These are phyloP conservation scores for Eupithecia tripunctaria DNA, from an alignment of 2,888 invertebrate species.

Conservation along the genomic window DNA sequence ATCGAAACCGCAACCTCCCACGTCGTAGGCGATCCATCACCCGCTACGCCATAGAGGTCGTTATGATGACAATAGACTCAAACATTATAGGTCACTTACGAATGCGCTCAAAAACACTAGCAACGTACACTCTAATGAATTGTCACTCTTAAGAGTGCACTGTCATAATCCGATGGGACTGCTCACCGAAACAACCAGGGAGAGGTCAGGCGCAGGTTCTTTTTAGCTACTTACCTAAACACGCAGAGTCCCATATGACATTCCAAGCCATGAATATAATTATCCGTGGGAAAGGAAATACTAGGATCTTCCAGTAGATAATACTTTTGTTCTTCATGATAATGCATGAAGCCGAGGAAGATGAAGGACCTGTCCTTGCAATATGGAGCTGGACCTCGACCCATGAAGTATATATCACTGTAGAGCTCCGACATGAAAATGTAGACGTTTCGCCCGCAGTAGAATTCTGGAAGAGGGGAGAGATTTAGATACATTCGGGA, in stretches of 20 bases:
- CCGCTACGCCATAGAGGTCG: not conserved
- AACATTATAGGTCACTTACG: too few species aligned
- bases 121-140: too few species aligned
- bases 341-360: constrained; percentile 76
- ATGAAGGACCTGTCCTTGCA: constrained; percentile 72
- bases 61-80: not conserved
- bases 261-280: constrained; percentile 75
- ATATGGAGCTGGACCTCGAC: constrained; percentile 65
- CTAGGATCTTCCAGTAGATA: constrained; percentile 74
- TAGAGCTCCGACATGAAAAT: constrained; percentile 75
- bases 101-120: too few species aligned
- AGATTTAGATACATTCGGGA: not conserved
- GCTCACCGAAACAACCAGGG: too few species aligned
- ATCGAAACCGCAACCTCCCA: not conserved
- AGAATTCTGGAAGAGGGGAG: constrained; percentile 60
- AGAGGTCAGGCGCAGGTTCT: not conserved
- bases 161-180: too few species aligned
- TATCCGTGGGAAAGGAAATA: constrained; percentile 71
- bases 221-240: constrained; percentile 61
- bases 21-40: not conserved
- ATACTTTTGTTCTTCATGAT: constrained; percentile 70
- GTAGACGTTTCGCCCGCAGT: constrained; percentile 77
- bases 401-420: constrained; percentile 78
- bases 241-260: constrained; percentile 74
- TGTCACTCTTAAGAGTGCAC: too few species aligned